phyloP scores from a whole-genome alignment of 2,888 invertebrate genomes.

The Dynastes hyllus region DNA sequence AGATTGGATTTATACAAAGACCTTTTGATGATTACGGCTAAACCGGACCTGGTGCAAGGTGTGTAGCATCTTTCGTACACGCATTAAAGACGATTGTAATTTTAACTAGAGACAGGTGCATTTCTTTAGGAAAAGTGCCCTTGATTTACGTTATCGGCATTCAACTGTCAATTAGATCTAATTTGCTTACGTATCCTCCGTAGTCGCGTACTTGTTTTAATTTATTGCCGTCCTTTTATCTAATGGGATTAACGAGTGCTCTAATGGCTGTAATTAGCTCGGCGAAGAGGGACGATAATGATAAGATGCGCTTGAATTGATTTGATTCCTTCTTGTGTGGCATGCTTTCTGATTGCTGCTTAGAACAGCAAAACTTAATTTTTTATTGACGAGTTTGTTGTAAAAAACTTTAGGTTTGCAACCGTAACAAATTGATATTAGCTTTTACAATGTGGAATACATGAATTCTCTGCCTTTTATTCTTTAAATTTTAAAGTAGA shows the following conservation, averaged over 20 bases:
- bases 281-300: slow-evolving; percentile 11
- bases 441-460: no score
- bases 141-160: slow-evolving; percentile 12
- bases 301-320: slow-evolving; percentile 13
- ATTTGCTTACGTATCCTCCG: slow-evolving; percentile 5
- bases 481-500: no score
- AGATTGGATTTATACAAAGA: not conserved
- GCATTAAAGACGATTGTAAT: not conserved
- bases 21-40: no score
- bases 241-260: slow-evolving; percentile 19
- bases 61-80: slow-evolving; percentile 10
- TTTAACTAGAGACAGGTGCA: slow-evolving; percentile 1
- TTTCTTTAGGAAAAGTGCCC: not conserved
- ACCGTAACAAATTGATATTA: no score
- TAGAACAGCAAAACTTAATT: not conserved
- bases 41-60: not conserved
- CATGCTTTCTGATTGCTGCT: not conserved
- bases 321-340: slow-evolving; percentile 25
- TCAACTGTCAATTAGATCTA: slow-evolving; percentile 26
- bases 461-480: no score
- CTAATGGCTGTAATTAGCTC: slow-evolving; percentile 13
- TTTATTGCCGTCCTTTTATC: slow-evolving; percentile 18
- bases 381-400: no score
- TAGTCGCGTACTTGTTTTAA: slow-evolving; percentile 8
- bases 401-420: no score